Base-by-base conservation (phyloP, 2,113 vertebrate species). In the Balaeniceps rex region DNA sequence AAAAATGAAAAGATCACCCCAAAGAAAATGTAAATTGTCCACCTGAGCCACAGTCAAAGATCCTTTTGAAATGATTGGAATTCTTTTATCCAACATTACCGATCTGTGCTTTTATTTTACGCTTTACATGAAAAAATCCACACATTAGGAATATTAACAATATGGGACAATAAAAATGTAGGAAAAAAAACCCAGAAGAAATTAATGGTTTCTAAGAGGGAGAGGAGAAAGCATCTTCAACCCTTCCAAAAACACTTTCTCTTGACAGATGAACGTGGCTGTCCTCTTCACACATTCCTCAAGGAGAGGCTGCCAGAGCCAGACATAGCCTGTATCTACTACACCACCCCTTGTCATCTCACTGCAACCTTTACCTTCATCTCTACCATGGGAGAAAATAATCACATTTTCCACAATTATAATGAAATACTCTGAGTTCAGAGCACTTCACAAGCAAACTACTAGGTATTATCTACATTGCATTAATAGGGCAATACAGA, bases 101-200 rank as follows among this genome's bases (percentile, higher is more conserved):
- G 5, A 22, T 34, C 22, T 42, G 9, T 4, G 19, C 46, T 77
- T 63, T 68, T 64, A 77, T 69, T 34, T 96, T 36, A 76, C 0
- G 0, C 7, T 60, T 90, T 64, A 69, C 10, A 33, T 51, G 36
- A 42, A 80, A 80, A 85, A 60, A 8, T 6, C 11, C 15, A 24
- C 26, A 18, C 4, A 14, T 2, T 49, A 33, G 23, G 49, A 72
- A 61, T 54, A 77, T 54, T 65, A 74, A 40, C 19, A 68, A 36
- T 46, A 14, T 5, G 36, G 19, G 14, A 33, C 14, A 65, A 64
- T 29, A 84, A 69, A 81, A 83, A 61, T 13, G 12, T 29, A 31
- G 9, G 11, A 33, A n/a, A 68, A 52, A 68, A 0, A 42, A 22
- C 10, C 0, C 5, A 0, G 3, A 4, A 54, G 3, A 92, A 87